Evolutionary conservation across 2,888 invertebrate genomes (phyloP).

Genomic region (Lepidonotus clava): DNA sequence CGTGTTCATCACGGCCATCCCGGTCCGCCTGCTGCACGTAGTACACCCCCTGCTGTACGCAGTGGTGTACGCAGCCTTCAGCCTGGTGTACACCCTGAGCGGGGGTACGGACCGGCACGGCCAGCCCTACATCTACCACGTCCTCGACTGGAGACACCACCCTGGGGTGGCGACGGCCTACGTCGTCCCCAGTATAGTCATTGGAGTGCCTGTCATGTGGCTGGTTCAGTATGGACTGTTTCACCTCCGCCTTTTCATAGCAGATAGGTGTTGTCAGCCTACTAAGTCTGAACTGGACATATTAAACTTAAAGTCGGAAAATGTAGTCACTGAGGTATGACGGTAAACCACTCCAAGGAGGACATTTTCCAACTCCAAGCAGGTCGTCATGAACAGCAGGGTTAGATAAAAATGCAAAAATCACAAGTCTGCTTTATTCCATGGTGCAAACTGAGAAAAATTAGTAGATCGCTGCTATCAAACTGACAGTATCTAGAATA

Average conservation of each 20-base stretch:
- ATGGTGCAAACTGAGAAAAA: too few species aligned
- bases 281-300: too few species aligned
- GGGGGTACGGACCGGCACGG: constrained; percentile 64
- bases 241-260: background rate
- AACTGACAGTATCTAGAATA: too few species aligned
- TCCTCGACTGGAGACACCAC: constrained; percentile 63
- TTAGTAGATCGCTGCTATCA: too few species aligned
- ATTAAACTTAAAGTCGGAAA: too few species aligned
- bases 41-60: constrained; percentile 69
- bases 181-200: constrained; percentile 41
- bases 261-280: background rate
- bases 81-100: constrained; percentile 65
- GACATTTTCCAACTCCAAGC: too few species aligned
- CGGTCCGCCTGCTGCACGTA: constrained; percentile 32
- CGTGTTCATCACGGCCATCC: constrained; percentile 52
- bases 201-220: constrained; percentile 57
- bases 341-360: too few species aligned
- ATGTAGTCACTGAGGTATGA: too few species aligned
- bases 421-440: too few species aligned
- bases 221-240: background rate
- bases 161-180: constrained; percentile 53
- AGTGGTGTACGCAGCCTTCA: constrained; percentile 67
- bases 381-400: too few species aligned
- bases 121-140: constrained; percentile 64
- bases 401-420: too few species aligned